These are phyloP conservation scores for Onthophagus taurus DNA, from an alignment of 1,140 invertebrate species.

Conservation along the genomic window DNA sequence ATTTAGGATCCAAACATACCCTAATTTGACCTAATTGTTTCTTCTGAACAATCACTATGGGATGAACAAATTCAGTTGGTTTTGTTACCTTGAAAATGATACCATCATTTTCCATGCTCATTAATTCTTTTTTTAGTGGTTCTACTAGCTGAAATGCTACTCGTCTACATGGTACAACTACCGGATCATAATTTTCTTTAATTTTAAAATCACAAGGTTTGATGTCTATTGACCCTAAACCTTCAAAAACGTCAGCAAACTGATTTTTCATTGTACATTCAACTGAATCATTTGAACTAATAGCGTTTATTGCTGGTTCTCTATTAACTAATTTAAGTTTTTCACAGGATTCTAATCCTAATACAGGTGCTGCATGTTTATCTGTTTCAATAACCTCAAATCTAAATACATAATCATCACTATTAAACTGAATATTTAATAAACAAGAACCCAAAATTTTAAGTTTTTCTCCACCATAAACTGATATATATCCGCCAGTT, in stretches of 20 bases:
- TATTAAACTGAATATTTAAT: too few relatives aligned
- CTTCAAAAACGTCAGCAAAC: conserved; percentile 9
- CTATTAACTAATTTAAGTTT: too few relatives aligned
- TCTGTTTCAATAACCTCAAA: too few relatives aligned
- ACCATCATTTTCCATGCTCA: conserved; percentile 23
- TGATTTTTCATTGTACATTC: too few relatives aligned
- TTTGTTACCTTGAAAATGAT: conserved; percentile 27
- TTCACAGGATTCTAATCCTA: too few relatives aligned
- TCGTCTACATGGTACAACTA: conserved; percentile 28
- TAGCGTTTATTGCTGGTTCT: too few relatives aligned
- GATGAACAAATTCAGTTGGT: conserved; percentile 40
- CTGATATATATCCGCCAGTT: too few relatives aligned
- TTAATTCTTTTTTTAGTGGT: conserved; percentile 29
- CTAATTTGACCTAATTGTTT: conserved; percentile 35
- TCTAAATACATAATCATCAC: too few relatives aligned
- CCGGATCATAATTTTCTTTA: conserved; percentile 18
- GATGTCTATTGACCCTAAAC: conserved; percentile 15
- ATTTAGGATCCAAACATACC: conserved; percentile 41
- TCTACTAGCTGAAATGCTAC: conserved; percentile 31
- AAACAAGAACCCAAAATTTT: too few relatives aligned
- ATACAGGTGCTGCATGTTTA: too few relatives aligned
- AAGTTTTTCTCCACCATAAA: too few relatives aligned
- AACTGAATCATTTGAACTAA: too few relatives aligned
- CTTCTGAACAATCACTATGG: conserved; percentile 33
- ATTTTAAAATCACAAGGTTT: conserved; percentile 12